Evolutionary conservation across 2,113 vertebrate genomes (phyloP).

Genomic region (Toxotes chatareus): DNA sequence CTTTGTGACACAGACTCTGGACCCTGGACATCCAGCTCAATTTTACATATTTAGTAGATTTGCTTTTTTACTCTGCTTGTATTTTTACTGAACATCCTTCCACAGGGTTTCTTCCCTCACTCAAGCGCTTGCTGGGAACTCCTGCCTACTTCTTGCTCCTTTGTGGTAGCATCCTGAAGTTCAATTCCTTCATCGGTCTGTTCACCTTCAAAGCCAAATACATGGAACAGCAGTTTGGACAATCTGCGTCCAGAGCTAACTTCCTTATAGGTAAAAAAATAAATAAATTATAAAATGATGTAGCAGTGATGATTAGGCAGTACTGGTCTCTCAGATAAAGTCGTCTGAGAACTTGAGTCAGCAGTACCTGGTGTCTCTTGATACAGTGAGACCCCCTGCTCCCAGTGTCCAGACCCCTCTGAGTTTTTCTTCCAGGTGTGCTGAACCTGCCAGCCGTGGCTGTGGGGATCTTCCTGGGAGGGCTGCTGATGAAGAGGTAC

Average conservation of each 20-base stretch:
- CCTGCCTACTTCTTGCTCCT: conserved; percentile 85
- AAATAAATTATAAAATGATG: not conserved
- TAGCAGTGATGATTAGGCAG: no score
- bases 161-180: conserved; percentile 80
- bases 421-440: conserved; percentile 78
- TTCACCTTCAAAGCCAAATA: conserved; percentile 92
- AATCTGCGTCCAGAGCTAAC: conserved; percentile 88
- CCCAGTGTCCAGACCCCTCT: not conserved
- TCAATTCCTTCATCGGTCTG: conserved; percentile 86
- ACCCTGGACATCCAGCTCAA: not conserved
- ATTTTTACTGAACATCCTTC: conserved; percentile 36
- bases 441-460: conserved; percentile 84
- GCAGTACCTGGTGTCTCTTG: no score
- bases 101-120: conserved; percentile 87
- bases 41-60: not conserved
- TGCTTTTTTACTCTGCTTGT: not conserved
- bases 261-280: conserved; percentile 87
- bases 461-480: conserved; percentile 89
- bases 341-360: no score
- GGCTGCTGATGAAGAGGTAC: conserved; percentile 90
- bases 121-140: conserved; percentile 88
- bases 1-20: not conserved
- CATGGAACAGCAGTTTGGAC: conserved; percentile 94
- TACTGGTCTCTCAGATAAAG: no score
- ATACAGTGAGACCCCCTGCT: not conserved